Evolutionary conservation across 2,888 invertebrate species (phyloP), one percentile per base, ranked within the genome.

Genomic region (Brachyopa scutellaris): DNA sequence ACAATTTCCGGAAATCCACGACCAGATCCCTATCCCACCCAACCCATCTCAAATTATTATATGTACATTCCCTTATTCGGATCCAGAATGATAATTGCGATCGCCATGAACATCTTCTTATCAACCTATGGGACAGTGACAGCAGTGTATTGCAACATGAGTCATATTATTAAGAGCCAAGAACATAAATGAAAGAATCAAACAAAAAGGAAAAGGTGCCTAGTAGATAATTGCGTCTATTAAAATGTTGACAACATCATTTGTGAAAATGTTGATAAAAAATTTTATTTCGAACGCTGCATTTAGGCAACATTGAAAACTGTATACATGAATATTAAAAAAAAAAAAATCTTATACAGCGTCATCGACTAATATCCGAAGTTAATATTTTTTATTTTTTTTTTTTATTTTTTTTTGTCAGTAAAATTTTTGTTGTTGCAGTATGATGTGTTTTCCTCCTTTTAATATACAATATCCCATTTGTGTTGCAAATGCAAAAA

Each of bases 401-500:
- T n/a, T n/a, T n/a, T n/a, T n/a, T n/a, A n/a, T n/a, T n/a, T n/a
- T n/a, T n/a, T n/a, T n/a, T n/a, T n/a, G n/a, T 15, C 11, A 15
- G 36, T 38, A 15, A 2, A 15, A 11, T 17, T 31, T 29, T 51
- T 31, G n/a, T 51, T 31, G 51, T 51, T 15, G 29, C 13, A 29
- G 26, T 49, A 29, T 9, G 13, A 6, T 17, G 29, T 9, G 31
- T 23, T 26, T 26, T 26, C 23, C 45, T 29, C 49, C n/a, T n/a
- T n/a, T n/a, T n/a, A 26, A 17, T 13, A 29, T 29, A 45, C 42
- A 67, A 47, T 67, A 26, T 64, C 2, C 26, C 49, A 66, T 40
- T 53, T 53, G 51, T 40, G 66, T 66, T 66, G 53, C 66, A 66
- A 31, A 19, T 53, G 66, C 29, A 66, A 59, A 64, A 40, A 66